Evolutionary conservation across 2,797 vertebrate genomes (phyloP).

Genomic region (Manis javanica): DNA sequence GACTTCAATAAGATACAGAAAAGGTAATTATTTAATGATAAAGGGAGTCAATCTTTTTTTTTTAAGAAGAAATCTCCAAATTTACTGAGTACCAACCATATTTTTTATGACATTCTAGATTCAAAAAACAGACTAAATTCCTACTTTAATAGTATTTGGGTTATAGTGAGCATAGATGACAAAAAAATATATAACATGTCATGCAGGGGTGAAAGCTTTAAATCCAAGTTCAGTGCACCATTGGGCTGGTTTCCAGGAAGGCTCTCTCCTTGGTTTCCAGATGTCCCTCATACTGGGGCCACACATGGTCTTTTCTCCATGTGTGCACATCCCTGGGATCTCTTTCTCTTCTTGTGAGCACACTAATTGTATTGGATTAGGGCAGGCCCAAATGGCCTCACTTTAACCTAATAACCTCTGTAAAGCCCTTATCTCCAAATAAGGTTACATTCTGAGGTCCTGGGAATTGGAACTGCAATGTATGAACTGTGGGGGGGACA

Average conservation of each 20-base stretch:
- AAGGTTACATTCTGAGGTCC: neutral
- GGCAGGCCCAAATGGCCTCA: neutral
- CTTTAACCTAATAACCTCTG: neutral
- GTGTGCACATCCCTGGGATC: neutral
- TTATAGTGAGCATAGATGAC: neutral
- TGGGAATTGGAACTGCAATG: neutral
- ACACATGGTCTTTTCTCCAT: neutral
- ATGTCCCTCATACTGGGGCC: neutral
- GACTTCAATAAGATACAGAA: neutral
- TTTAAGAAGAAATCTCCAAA: neutral
- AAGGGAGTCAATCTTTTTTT: neutral
- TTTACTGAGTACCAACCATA: neutral
- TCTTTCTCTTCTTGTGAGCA: neutral
- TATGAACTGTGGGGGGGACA: neutral
- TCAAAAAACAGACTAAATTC: neutral
- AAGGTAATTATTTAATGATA: neutral
- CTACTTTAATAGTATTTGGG: neutral
- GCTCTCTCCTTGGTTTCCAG: neutral
- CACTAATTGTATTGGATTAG: neutral
- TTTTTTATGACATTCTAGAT: neutral
- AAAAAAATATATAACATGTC: neutral
- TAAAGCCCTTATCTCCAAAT: neutral
- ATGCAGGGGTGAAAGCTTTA: neutral
- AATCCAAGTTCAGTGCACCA: neutral
- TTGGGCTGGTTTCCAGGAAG: neutral